Evolutionary conservation across 2,797 vertebrate species (phyloP).

Genomic region (Helarctos malayanus): DNA sequence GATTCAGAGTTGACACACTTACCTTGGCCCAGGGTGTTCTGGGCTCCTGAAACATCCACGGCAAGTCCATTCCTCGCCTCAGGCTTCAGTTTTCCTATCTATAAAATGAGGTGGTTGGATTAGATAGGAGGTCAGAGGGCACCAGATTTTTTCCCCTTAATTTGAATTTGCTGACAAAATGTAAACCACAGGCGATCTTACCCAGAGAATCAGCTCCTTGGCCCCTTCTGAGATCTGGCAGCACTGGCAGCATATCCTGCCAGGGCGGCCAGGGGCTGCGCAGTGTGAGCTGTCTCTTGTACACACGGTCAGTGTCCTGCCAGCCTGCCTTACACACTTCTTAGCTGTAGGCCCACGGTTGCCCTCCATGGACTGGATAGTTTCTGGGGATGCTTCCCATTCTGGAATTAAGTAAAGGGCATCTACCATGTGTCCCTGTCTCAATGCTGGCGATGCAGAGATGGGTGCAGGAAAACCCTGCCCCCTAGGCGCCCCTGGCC

Average conservation of each 20-base stretch:
- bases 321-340: background rate
- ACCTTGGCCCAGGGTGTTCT: background rate
- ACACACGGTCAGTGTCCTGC: background rate
- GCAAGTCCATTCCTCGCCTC: background rate
- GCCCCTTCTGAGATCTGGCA: background rate
- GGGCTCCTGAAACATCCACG: background rate
- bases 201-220: background rate
- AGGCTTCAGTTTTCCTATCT: background rate
- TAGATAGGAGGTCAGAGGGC: background rate
- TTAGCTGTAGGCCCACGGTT: background rate
- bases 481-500: background rate
- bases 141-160: background rate
- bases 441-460: background rate
- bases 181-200: background rate
- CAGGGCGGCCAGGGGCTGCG: fast-evolving
- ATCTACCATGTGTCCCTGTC: background rate
- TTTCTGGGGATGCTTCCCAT: background rate
- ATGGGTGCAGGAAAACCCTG: background rate
- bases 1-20: background rate
- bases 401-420: background rate
- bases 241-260: fast-evolving
- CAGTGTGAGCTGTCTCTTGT: fast-evolving
- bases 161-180: background rate
- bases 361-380: fast-evolving
- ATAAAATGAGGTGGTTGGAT: background rate